Percentiles rank a stretch among this genome's conserved stretches.
Evolutionary conservation across 2,113 vertebrate species (phyloP).

Genomic region (Panthera uncia): DNA sequence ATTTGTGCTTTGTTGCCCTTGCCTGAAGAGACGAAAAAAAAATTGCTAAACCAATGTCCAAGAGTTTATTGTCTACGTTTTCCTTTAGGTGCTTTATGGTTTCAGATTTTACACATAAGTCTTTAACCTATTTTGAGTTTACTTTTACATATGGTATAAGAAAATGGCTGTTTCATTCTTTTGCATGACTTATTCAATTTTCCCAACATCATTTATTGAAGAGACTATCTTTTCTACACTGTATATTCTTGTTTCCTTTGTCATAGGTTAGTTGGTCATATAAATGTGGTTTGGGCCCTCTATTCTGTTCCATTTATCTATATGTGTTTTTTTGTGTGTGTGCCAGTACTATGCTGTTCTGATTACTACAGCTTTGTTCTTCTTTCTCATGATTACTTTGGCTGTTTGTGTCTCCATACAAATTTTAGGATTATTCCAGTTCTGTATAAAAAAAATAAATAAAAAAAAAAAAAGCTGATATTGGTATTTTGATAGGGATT

Average conservation of each 20-base stretch:
- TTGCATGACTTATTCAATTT: background rate
- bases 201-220: background rate
- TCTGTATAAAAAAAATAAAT: background rate
- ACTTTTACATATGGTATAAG: background rate
- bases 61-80: background rate
- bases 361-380: background rate
- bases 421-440: background rate
- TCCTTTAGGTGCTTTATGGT: background rate
- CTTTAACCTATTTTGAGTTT: background rate
- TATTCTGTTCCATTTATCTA: background rate
- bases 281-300: background rate
- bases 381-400: background rate
- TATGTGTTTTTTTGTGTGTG: background rate
- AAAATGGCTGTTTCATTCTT: background rate
- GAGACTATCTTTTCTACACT: background rate
- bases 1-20: background rate
- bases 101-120: background rate
- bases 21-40: background rate
- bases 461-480: too few species aligned
- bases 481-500: background rate
- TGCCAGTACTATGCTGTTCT: background rate
- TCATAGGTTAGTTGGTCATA: background rate
- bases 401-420: background rate
- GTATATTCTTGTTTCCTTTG: background rate
- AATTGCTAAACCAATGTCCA: background rate